These are phyloP conservation scores for Ips nitidus DNA, from an alignment of 1,140 invertebrate genomes.

Conservation along the genomic window DNA sequence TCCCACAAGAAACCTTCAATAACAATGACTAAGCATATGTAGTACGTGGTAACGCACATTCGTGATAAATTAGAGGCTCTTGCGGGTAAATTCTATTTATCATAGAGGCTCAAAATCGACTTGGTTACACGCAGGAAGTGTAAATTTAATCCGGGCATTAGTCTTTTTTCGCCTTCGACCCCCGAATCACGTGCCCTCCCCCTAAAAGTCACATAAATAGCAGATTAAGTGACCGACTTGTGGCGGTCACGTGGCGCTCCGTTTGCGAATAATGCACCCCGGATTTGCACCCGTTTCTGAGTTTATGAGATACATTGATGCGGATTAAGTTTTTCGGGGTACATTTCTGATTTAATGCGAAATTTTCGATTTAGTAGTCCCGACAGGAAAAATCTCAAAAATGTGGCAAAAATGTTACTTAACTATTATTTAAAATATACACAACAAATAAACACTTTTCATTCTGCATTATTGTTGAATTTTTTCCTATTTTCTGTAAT, in stretches of 20 bases:
- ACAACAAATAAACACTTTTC: too few relatives aligned
- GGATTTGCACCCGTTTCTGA: conserved; percentile 28
- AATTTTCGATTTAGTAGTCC: not conserved
- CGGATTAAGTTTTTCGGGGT: conserved; percentile 20
- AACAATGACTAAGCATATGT: too few relatives aligned
- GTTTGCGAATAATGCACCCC: conserved; percentile 29
- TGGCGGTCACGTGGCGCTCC: conserved; percentile 46
- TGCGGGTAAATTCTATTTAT: conserved; percentile 19
- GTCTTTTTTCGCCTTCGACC: conserved; percentile 36
- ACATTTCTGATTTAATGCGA: not conserved
- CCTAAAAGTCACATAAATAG: conserved; percentile 53
- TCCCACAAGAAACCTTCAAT: too few relatives aligned
- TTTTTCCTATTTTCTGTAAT: too few relatives aligned
- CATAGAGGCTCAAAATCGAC: conserved; percentile 26
- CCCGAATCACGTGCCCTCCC: conserved; percentile 35
- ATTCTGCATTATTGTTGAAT: too few relatives aligned
- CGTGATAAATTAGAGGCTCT: conserved; percentile 11
- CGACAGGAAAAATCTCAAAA: too few relatives aligned
- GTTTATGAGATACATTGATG: conserved; percentile 34
- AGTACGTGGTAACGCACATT: conserved; percentile 4
- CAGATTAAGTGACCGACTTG: conserved; percentile 54
- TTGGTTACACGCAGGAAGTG: conserved; percentile 37
- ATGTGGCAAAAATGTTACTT: too few relatives aligned
- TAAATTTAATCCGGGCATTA: conserved; percentile 41
- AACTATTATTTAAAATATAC: too few relatives aligned